These are phyloP conservation scores for Lasioglossum pauxillum DNA, from an alignment of 2,888 invertebrate genomes.

Conservation along the genomic window DNA sequence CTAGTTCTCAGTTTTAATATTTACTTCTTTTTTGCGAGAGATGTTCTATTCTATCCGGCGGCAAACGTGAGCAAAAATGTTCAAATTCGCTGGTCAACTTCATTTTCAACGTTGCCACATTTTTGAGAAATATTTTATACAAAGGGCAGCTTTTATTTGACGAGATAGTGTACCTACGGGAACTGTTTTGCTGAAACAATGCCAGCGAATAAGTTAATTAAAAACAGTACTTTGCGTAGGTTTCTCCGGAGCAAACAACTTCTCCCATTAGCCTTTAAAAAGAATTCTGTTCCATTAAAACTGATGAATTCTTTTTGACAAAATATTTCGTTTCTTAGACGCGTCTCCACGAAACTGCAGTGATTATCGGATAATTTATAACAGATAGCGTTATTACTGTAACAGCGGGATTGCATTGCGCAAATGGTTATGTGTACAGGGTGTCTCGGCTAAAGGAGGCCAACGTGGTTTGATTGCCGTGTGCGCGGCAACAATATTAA, in stretches of 20 bases:
- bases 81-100: background rate
- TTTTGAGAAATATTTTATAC: background rate
- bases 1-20: background rate
- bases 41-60: background rate
- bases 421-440: no score
- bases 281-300: background rate
- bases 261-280: background rate
- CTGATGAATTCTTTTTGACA: background rate
- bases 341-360: no score
- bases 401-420: no score
- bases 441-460: no score
- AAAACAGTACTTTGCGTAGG: background rate
- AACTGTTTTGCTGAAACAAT: background rate
- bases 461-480: no score
- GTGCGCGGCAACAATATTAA: no score
- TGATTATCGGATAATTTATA: no score
- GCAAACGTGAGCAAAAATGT: background rate
- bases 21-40: background rate
- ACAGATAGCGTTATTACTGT: no score
- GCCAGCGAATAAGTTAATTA: background rate
- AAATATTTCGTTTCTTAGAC: background rate
- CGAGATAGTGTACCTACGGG: background rate
- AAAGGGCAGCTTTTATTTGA: background rate
- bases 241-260: background rate
- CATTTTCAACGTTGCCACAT: background rate